Conservation (phyloP, 2,888 invertebrate species). For the Trissoscelio sp. region DNA sequence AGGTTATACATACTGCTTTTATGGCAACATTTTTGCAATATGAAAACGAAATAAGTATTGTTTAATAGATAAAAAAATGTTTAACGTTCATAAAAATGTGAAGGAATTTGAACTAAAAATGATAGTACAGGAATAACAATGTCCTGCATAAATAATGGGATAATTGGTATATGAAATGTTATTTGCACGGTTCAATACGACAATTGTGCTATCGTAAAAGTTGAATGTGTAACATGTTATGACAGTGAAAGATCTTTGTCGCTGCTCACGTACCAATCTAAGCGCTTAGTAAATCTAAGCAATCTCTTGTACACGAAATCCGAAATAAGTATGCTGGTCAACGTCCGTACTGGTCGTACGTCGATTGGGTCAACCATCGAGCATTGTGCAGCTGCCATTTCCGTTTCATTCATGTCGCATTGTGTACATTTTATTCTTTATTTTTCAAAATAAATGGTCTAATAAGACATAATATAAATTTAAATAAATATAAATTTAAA, state of each 20-base stretch:
- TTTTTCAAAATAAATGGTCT: conserved; percentile 45
- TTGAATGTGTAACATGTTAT: conserved; percentile 39
- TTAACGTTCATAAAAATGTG: no score
- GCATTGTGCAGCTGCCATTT: conserved; percentile 70
- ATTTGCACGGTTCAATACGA: conserved; percentile 19
- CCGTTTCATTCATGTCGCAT: conserved; percentile 65
- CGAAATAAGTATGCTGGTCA: conserved; percentile 77
- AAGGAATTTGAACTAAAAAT: no score
- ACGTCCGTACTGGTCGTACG: conserved; percentile 73
- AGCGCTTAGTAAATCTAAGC: conserved; percentile 69
- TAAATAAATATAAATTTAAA: no score
- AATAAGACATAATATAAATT: conserved; percentile 16
- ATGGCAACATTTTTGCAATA: no score
- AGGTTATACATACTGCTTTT: background rate
- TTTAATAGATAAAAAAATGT: no score
- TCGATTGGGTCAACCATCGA: conserved; percentile 73
- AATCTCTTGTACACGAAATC: conserved; percentile 73
- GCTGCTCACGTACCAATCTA: conserved; percentile 57
- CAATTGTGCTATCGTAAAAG: conserved; percentile 31
- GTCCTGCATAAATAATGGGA: no score
- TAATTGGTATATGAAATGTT: background rate
- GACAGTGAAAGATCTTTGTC: conserved; percentile 42
- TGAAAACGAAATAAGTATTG: no score
- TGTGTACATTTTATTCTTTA: conserved; percentile 55
- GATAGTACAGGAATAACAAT: no score